Conservation (phyloP, 2,113 vertebrate genomes). For the Gambusia holbrooki region DNA sequence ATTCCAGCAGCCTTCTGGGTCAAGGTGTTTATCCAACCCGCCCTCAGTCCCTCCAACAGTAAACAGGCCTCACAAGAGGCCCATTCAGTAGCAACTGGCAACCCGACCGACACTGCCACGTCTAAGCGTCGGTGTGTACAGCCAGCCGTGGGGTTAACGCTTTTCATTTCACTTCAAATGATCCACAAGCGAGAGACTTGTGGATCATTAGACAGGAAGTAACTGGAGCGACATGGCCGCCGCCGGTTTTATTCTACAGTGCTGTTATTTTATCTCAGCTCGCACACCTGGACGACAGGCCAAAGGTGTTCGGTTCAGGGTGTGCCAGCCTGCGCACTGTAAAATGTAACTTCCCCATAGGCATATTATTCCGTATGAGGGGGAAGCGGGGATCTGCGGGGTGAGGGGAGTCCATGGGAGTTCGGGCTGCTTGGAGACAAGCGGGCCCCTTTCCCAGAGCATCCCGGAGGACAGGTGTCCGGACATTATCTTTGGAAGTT, state of each 20-base stretch:
- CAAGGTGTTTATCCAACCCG: slow-evolving; percentile 50
- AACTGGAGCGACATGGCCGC: background rate
- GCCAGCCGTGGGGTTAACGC: slow-evolving; percentile 6
- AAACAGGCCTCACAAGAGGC: slow-evolving; percentile 67
- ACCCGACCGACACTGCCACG: slow-evolving; percentile 55
- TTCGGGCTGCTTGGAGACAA: slow-evolving; percentile 8
- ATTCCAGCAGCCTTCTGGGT: slow-evolving; percentile 14
- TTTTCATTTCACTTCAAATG: slow-evolving; percentile 1
- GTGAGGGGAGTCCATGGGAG: slow-evolving; percentile 38
- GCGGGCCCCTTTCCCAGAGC: slow-evolving; percentile 13
- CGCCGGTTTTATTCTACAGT: background rate
- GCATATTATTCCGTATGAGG: background rate
- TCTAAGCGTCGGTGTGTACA: slow-evolving; percentile 29
- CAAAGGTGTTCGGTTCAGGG: slow-evolving; percentile 5
- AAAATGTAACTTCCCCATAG: background rate
- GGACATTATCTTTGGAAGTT: background rate
- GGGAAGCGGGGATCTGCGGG: background rate
- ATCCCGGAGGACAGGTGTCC: background rate
- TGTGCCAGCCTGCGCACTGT: slow-evolving; percentile 8
- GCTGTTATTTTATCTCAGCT: background rate
- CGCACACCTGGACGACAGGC: background rate
- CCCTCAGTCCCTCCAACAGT: slow-evolving; percentile 28
- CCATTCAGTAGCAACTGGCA: slow-evolving; percentile 60
- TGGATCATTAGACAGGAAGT: background rate
- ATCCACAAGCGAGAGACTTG: background rate